Percentiles rank a stretch among this genome's conserved stretches.
These are phyloP conservation scores for Drosophila acutilabella DNA, from an alignment of 2,888 invertebrate genomes.

Conservation along the genomic window DNA sequence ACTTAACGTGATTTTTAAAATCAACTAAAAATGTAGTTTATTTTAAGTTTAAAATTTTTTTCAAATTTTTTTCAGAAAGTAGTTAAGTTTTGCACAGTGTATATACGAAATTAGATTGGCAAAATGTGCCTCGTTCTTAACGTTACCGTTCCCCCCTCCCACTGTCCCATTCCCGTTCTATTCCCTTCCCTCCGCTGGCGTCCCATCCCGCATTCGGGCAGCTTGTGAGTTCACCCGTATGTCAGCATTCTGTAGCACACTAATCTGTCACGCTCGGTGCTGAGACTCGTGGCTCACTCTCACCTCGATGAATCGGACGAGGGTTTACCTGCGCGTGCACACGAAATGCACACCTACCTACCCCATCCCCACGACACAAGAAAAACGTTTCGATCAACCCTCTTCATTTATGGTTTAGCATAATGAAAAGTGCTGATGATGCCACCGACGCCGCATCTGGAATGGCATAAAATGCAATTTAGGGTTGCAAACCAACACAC, in stretches of 20 bases:
- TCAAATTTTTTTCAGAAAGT: no score
- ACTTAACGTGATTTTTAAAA: no score
- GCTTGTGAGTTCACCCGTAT: conserved; percentile 64
- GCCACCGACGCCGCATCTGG: conserved; percentile 38
- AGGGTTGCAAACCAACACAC: conserved; percentile 71
- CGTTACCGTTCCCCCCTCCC: not conserved
- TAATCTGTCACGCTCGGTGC: conserved; percentile 75
- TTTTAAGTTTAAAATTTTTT: no score
- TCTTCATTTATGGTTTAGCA: conserved; percentile 79
- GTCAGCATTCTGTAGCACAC: conserved; percentile 71
- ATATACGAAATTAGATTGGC: conserved; percentile 45
- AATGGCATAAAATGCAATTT: conserved; percentile 74
- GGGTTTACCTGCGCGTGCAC: conserved; percentile 60
- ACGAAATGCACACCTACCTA: conserved; percentile 47
- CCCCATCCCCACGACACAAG: not conserved
- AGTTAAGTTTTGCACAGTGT: not conserved
- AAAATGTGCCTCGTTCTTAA: conserved; percentile 30
- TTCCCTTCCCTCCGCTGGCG: not conserved
- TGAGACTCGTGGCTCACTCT: conserved; percentile 31
- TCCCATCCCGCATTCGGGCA: conserved; percentile 62
- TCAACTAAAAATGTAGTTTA: no score
- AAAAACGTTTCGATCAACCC: conserved; percentile 51
- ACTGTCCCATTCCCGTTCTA: no score
- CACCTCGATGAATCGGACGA: conserved; percentile 25
- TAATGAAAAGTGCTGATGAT: conserved; percentile 78